Base-by-base conservation (phyloP, 1,140 invertebrate species). In the Pissodes strobi region DNA sequence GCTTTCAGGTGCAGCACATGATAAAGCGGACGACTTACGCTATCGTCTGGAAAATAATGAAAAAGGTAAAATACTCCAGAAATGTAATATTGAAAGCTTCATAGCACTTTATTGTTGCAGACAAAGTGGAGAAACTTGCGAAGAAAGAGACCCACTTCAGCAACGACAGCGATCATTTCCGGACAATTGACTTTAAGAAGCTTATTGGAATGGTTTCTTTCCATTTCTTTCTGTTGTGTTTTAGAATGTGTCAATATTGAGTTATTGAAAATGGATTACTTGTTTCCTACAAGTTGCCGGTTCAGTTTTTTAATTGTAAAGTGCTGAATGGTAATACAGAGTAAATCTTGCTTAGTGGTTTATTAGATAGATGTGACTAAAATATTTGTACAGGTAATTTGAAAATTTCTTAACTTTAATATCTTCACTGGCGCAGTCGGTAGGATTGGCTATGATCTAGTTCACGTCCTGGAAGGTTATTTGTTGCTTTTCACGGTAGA, bases 1-100 rank as follows among this genome's bases (percentile, higher is more conserved):
- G 17, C 22, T 61, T 61, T 49, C 60, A 63, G 60, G 60, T 56
- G 60, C 38, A 12, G 41, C 34, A n/a, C 60, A 63, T 38, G 60
- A 63, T 46, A 63, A 63, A 55, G 15, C 19, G 17, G 52, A 38
- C 39, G 49, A 63, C 19, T 23, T 52, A 25, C 51, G 45, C 41
- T 51, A 61, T 45, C 23, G 59, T 4, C 17, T 18, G 8, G 43
- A 45, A 38, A 52, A 52, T 27, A 45, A 34, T 30, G 37, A 48
- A 45, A 59, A 48, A 46, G 56, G 56, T 59, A 45, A 49, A 30
- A 48, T 9, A 48, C 21, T 61, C 19, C 13, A 41, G 41, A 45
- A 61, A 61, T 61, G 25, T 45, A 39, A 53, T 61, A 23, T 21
- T n/a, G 12, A 15, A 52, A 43, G 15, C 39, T 30, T 61, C 46